These are phyloP conservation scores for Scaptomyza pallida DNA, from an alignment of 1,140 invertebrate species.

Conservation along the genomic window DNA sequence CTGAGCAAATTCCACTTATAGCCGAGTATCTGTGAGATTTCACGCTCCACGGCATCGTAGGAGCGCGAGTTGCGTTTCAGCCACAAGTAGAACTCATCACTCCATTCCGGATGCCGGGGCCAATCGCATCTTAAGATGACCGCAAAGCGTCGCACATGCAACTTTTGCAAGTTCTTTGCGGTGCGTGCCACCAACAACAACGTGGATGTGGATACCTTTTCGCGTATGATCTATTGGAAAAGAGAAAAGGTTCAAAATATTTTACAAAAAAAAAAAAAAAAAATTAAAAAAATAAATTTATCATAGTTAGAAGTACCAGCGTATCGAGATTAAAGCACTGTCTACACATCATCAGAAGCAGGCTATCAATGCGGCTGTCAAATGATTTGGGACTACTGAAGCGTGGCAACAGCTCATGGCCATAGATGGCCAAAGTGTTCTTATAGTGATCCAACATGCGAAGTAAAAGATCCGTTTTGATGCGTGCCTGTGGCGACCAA, in stretches of 20 bases:
- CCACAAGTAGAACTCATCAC: constrained; percentile 88
- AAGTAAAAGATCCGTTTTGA: constrained; percentile 84
- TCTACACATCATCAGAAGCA: constrained; percentile 86
- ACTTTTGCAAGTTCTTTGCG: constrained; percentile 87
- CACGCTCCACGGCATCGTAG: constrained; percentile 88
- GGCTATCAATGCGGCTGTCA: constrained; percentile 87
- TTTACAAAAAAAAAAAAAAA: too few species aligned
- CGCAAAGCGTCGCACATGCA: constrained; percentile 90
- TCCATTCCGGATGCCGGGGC: constrained; percentile 88
- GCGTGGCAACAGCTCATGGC: constrained; percentile 87
- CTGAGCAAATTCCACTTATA: constrained; percentile 89
- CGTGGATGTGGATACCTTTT: constrained; percentile 92
- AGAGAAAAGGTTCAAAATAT: neutral
- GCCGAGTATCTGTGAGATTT: constrained; percentile 89
- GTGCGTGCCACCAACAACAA: constrained; percentile 89
- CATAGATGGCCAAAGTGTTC: constrained; percentile 86
- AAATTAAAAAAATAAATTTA: too few species aligned
- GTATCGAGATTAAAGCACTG: constrained; percentile 88
- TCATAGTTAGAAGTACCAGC: constrained; percentile 85
- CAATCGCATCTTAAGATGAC: constrained; percentile 90
- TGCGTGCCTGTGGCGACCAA: constrained; percentile 87
- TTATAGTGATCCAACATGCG: constrained; percentile 87
- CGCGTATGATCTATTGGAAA: constrained; percentile 89
- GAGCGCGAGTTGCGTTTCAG: constrained; percentile 86
- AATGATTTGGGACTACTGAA: constrained; percentile 87